Percentiles rank a stretch among this genome's conserved stretches.
Evolutionary conservation across 92 coral and sea anemone genomes (phyloP).

Genomic region (Heteractis magnifica): DNA sequence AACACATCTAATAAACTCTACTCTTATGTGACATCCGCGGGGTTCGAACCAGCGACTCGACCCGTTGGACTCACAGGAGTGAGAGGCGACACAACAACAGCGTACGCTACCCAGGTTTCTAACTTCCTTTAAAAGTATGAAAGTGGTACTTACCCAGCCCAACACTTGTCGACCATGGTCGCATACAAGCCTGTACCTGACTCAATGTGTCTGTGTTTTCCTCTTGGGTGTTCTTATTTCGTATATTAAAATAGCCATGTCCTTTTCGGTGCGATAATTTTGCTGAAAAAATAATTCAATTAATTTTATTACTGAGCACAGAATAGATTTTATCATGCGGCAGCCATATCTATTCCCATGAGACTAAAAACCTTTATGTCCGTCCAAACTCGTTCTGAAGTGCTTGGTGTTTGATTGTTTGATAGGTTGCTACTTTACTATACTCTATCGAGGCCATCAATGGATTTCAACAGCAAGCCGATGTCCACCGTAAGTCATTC

Average conservation of each 20-base stretch:
- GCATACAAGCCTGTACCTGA: not conserved
- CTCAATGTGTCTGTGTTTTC: not conserved
- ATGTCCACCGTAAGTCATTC: conserved; percentile 60
- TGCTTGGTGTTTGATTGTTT: not conserved
- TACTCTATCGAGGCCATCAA: conserved; percentile 57
- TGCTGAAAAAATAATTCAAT: not conserved
- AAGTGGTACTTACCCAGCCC: not conserved
- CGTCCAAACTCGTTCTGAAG: too few relatives aligned
- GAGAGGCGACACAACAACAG: too few relatives aligned
- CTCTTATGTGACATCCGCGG: too few relatives aligned
- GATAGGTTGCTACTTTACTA: conserved; percentile 50
- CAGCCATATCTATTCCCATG: too few relatives aligned
- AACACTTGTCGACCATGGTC: not conserved
- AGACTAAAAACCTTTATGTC: too few relatives aligned
- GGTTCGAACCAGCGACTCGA: too few relatives aligned
- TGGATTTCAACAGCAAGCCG: conserved; percentile 75
- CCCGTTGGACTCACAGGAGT: too few relatives aligned
- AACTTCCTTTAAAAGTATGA: not conserved
- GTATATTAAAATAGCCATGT: not conserved
- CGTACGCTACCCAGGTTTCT: too few relatives aligned
- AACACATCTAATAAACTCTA: too few relatives aligned
- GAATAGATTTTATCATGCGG: too few relatives aligned
- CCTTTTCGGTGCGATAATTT: not conserved
- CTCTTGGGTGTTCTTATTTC: not conserved
- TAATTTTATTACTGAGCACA: too few relatives aligned